Evolutionary conservation across 2,888 invertebrate genomes (phyloP).

Genomic region (Caenorhabditis macrosperma): DNA sequence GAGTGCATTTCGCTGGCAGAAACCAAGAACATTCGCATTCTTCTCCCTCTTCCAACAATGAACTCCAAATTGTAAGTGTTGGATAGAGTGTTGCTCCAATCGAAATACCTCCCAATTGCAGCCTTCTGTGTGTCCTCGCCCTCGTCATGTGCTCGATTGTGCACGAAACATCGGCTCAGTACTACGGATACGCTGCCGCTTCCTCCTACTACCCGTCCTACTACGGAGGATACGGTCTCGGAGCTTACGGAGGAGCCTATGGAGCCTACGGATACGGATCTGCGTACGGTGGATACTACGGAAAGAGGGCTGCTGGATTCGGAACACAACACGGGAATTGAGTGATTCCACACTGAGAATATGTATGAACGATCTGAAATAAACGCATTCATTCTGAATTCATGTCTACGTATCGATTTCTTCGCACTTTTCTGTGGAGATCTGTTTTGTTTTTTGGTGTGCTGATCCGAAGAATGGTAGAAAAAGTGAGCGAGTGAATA

Average conservation of each 20-base stretch:
- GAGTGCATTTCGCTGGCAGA: not conserved
- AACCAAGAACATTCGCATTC: not conserved
- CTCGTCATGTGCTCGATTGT: slow-evolving; percentile 46
- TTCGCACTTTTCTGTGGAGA: not conserved
- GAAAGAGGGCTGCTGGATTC: slow-evolving; percentile 21
- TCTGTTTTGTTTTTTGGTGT: not conserved
- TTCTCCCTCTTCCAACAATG: not conserved
- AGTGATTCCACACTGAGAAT: not conserved
- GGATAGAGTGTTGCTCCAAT: no score
- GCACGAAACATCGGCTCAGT: slow-evolving; percentile 38
- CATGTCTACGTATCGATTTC: not conserved
- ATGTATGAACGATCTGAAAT: slow-evolving; percentile 7
- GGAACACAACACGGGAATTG: not conserved
- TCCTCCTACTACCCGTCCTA: slow-evolving; percentile 36
- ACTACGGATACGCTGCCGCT: slow-evolving; percentile 42
- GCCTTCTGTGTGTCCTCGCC: slow-evolving; percentile 43
- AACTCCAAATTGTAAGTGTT: slow-evolving; percentile 19
- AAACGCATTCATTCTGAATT: not conserved
- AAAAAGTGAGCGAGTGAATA: no score
- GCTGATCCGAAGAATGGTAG: no score
- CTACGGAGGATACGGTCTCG: slow-evolving; percentile 36
- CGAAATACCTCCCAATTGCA: slow-evolving; percentile 4
- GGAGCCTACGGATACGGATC: slow-evolving; percentile 38
- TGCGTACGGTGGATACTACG: slow-evolving; percentile 21
- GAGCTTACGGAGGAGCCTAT: slow-evolving; percentile 32